phyloP scores from a whole-genome alignment of 1,140 invertebrate genomes.

The Drosophila melanogaster region DNA sequence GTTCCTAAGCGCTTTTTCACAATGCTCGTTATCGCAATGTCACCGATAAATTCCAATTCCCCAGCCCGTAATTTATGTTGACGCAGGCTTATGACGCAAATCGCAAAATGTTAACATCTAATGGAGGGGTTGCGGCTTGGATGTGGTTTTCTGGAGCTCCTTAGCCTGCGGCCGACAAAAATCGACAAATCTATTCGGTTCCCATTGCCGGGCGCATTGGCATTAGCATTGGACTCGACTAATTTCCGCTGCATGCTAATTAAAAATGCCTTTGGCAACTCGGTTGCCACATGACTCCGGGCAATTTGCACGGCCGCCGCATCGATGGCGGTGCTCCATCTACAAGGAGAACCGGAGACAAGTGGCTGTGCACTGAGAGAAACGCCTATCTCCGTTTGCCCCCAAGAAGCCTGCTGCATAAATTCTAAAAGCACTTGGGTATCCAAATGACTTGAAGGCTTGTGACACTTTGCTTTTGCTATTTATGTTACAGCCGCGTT shows the following conservation, averaged over 20 bases:
- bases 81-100: conserved; percentile 60
- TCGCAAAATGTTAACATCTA: conserved; percentile 48
- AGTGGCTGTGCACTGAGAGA: conserved; percentile 38
- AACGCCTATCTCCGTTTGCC: neutral
- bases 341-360: conserved; percentile 28
- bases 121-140: neutral
- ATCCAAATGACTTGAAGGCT: neutral
- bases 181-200: conserved; percentile 33
- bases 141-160: neutral
- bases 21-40: conserved; percentile 74
- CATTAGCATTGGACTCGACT: conserved; percentile 38
- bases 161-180: conserved; percentile 2
- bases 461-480: neutral
- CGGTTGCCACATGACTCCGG: conserved; percentile 59
- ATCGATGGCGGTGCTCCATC: conserved; percentile 6
- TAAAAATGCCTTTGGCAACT: conserved; percentile 69
- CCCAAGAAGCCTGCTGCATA: no score
- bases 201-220: conserved; percentile 32
- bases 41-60: conserved; percentile 68
- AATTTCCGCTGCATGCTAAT: conserved; percentile 78
- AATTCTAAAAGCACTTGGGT: neutral
- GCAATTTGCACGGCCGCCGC: conserved; percentile 64
- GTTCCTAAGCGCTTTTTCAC: conserved; percentile 36
- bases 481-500: neutral
- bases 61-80: conserved; percentile 69